These are phyloP conservation scores for Matsumurasca onukii DNA, from an alignment of 1,140 invertebrate genomes.

Conservation along the genomic window DNA sequence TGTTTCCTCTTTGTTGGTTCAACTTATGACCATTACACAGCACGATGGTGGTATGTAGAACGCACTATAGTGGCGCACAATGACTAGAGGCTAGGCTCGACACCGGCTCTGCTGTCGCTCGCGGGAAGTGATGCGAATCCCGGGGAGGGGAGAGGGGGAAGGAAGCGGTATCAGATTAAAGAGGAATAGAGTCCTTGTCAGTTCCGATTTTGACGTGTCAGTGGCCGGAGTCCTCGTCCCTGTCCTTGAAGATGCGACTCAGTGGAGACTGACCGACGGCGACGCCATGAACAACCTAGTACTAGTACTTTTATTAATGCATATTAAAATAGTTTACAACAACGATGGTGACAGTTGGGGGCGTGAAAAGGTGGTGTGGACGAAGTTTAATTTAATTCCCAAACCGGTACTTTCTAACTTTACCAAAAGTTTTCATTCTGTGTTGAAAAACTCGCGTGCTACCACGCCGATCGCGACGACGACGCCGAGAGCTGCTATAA, in stretches of 20 bases:
- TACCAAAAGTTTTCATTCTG: slow-evolving; percentile 13
- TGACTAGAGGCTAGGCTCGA: background rate
- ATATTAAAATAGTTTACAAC: slow-evolving; percentile 13
- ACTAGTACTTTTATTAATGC: background rate
- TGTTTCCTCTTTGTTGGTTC: too few species aligned
- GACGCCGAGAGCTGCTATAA: background rate
- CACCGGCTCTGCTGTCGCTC: background rate
- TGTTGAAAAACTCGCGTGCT: slow-evolving; percentile 13
- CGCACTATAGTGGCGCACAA: slow-evolving; percentile 11
- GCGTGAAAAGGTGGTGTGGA: slow-evolving; percentile 1
- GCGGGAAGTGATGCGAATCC: slow-evolving; percentile 11
- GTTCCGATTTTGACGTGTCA: slow-evolving; percentile 22
- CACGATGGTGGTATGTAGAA: too few species aligned
- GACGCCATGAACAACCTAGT: background rate
- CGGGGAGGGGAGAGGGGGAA: slow-evolving; percentile 15
- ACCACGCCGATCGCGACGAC: too few species aligned
- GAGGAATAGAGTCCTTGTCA: slow-evolving; percentile 19
- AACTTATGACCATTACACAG: too few species aligned
- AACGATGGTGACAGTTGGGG: slow-evolving; percentile 11
- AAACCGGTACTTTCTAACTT: slow-evolving; percentile 9
- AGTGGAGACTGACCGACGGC: background rate
- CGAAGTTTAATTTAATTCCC: slow-evolving; percentile 16
- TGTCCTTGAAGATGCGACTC: slow-evolving; percentile 11
- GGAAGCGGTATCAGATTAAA: slow-evolving; percentile 26
- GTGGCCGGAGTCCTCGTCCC: slow-evolving; percentile 22